Base-by-base conservation (phyloP, 2,113 vertebrate genomes). In the Chamaea fasciata region DNA sequence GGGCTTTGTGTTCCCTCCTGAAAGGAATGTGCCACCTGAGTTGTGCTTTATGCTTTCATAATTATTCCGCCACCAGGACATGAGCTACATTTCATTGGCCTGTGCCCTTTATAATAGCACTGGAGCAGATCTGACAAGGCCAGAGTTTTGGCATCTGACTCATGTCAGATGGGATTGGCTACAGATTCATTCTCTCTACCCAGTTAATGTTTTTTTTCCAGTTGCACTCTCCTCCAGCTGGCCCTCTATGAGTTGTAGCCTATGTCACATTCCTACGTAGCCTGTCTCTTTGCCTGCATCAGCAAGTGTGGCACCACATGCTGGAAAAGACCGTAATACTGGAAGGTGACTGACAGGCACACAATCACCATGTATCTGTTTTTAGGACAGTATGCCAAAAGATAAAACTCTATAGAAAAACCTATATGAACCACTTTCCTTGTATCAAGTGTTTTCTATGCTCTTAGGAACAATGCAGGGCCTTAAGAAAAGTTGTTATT, bases 281-380 rank as follows among this genome's bases (percentile, higher is more conserved):
- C 13, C 30, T 71, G 19, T 22, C 4, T 56, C 13, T 7, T 39
- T 62, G 31, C 20, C 20, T 65, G 11, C 1, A 3, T n/a, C 15
- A 83, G 50, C 0, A 3, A 89, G 5, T 2, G 1, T 50, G 33
- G 60, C 26, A 57, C 13, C 1, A 1, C 30, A 17, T 5, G 5
- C n/a, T 70, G 67, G 44, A 92, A 64, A 46, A 87, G 50, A 31
- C 28, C 19, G 7, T 1, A 1, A 57, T 1, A 37, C 22, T 37
- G 77, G 44, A 83, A 49, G 16, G 18, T 63, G 50, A 67, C 26
- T 23, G 47, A 74, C 3, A 41, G 17, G 13, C 13, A 53, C 18
- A 39, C 16, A 21, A 8, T 37, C 17, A 19, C 26, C 42, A 13
- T 1, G 2, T 23, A 12, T 57, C 47, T 41, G 31, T 3, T 46